phyloP scores from a whole-genome alignment of 2,888 invertebrate genomes.

The Zygothrica quintamaculata region DNA sequence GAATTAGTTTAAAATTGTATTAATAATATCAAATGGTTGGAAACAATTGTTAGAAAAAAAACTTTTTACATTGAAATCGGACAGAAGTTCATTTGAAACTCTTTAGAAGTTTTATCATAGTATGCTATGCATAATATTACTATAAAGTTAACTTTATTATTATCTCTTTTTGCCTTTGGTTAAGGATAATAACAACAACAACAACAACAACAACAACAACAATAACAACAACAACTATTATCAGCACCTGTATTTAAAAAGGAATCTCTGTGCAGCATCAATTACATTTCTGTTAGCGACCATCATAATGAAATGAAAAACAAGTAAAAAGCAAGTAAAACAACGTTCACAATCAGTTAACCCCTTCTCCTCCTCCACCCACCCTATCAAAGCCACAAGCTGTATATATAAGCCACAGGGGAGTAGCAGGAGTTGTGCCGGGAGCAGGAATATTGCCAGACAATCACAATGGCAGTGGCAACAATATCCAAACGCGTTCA shows the following conservation, averaged over 20 bases:
- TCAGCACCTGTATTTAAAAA: constrained; percentile 39
- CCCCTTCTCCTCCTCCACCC: no score
- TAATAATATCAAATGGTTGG: no score
- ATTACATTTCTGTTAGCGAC: constrained; percentile 50
- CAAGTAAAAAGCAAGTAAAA: constrained; percentile 16
- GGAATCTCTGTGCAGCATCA: constrained; percentile 42
- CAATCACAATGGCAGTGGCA: constrained; percentile 41
- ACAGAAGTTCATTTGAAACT: no score
- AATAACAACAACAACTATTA: constrained; percentile 17
- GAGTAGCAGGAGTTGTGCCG: not conserved
- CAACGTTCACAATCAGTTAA: constrained; percentile 15
- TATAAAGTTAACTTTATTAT: no score
- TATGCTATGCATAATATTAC: not conserved
- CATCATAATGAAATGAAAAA: constrained; percentile 44
- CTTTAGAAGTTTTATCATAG: not conserved
- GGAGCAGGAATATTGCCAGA: constrained; percentile 27
- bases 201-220: not conserved
- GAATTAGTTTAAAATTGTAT: no score
- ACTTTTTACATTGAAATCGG: no score
- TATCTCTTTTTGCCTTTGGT: no score
- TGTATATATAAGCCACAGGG: constrained; percentile 9
- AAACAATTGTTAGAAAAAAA: no score
- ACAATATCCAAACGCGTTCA: constrained; percentile 67
- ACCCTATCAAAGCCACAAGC: constrained; percentile 22
- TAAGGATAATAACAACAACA: not conserved